Conservation (phyloP, 2,113 vertebrate species). For the Syngnathus floridae region DNA sequence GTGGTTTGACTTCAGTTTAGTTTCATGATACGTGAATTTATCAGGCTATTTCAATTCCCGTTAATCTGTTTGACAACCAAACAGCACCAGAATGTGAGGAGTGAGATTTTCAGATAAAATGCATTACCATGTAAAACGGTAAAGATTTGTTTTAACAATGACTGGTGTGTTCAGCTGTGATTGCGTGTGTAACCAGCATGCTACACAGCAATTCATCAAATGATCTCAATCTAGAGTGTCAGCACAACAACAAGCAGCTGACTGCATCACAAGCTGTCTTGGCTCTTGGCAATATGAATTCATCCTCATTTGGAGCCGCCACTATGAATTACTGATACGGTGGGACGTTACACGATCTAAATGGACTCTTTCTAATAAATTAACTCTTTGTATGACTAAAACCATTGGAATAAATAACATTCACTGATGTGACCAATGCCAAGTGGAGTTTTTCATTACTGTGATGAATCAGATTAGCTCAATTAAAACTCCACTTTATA, state of each 20-base stretch:
- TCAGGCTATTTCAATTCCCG: background rate
- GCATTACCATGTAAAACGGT: background rate
- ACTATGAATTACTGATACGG: background rate
- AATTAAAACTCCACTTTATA: background rate
- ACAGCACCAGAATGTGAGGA: background rate
- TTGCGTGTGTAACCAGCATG: background rate
- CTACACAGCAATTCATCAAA: background rate
- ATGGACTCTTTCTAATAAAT: background rate
- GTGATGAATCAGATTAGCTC: background rate
- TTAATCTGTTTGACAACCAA: background rate
- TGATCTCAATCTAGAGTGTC: background rate
- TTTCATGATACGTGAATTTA: no score
- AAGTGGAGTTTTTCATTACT: background rate
- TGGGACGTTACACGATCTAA: background rate
- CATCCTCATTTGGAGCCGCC: background rate
- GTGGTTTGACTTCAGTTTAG: no score
- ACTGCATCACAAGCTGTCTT: background rate
- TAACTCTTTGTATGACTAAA: background rate
- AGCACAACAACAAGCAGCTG: background rate
- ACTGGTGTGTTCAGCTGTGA: background rate
- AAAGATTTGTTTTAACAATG: background rate
- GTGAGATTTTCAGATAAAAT: background rate
- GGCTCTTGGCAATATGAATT: background rate
- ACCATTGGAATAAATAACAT: background rate
- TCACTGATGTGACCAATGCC: background rate